These are phyloP conservation scores for Nowickia ferox DNA, from an alignment of 2,888 invertebrate species.

Conservation along the genomic window DNA sequence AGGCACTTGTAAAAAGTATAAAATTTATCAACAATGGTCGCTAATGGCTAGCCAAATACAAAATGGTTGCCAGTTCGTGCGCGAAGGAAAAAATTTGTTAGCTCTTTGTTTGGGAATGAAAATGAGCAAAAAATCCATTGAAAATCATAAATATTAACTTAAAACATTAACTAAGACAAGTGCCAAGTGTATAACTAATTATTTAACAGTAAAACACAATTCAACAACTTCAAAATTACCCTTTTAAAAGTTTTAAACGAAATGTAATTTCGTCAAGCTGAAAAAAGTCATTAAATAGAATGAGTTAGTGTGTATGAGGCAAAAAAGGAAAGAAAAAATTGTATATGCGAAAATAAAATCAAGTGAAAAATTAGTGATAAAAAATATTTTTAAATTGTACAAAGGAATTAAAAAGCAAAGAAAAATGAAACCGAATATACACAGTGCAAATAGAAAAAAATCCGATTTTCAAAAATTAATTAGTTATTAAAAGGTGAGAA, in stretches of 20 bases:
- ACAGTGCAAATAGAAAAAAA: conserved; percentile 44
- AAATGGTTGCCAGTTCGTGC: conserved; percentile 80
- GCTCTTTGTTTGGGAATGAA: conserved; percentile 75
- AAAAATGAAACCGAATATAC: conserved; percentile 16
- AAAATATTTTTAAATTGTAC: conserved; percentile 20
- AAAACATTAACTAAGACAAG: conserved; percentile 75
- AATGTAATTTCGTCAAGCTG: conserved; percentile 50
- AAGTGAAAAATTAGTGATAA: conserved; percentile 55
- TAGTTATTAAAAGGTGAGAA: conserved; percentile 65
- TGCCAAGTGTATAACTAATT: conserved; percentile 69
- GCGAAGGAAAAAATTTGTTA: conserved; percentile 78
- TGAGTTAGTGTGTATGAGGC: conserved; percentile 67
- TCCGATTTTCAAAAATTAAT: conserved; percentile 10
- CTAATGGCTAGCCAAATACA: conserved; percentile 75
- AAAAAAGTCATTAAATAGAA: conserved; percentile 69
- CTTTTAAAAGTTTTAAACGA: conserved; percentile 20
- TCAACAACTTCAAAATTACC: conserved; percentile 7
- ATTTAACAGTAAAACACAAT: conserved; percentile 7
- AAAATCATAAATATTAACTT: conserved; percentile 75
- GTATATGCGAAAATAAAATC: conserved; percentile 63
- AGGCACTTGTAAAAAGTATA: not conserved
- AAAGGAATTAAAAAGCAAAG: conserved; percentile 25
- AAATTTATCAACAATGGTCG: conserved; percentile 72
- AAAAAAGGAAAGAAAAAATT: conserved; percentile 60
- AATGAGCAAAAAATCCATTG: conserved; percentile 74